Percentiles rank a stretch among this genome's conserved stretches.
Evolutionary conservation across 1,140 invertebrate species (phyloP).

Genomic region (Pseudachorutes palmiensis): DNA sequence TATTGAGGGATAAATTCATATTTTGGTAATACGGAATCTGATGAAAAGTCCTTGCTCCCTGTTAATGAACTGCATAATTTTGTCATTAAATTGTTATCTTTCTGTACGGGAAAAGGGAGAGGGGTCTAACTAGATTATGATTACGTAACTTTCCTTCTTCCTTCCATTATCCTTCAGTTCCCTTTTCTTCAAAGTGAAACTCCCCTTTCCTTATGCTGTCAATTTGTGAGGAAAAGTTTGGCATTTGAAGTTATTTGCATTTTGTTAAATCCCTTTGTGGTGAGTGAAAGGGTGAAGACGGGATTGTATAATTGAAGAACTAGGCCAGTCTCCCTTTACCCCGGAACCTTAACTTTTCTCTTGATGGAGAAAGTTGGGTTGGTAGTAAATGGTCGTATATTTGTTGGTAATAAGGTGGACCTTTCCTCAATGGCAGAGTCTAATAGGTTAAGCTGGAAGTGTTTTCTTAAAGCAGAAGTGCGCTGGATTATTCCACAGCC

Average conservation of each 20-base stretch:
- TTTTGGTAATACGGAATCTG: neutral
- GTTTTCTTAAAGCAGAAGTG: neutral
- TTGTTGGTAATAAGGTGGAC: neutral
- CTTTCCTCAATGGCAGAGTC: neutral
- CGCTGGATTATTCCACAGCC: no score
- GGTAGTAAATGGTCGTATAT: neutral
- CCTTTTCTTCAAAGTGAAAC: neutral
- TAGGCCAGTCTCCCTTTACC: no score
- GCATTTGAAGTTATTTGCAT: neutral
- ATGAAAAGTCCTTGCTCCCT: neutral
- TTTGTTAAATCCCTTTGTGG: neutral
- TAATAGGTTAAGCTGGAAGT: slow-evolving; percentile 11
- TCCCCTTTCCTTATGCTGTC: neutral
- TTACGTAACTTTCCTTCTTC: slow-evolving; percentile 6
- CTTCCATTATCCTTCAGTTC: neutral
- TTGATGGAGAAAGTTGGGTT: neutral
- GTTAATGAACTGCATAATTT: slow-evolving; percentile 32
- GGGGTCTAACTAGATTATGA: slow-evolving; percentile 25
- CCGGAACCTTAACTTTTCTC: no score
- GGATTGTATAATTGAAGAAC: no score
- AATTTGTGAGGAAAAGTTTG: neutral
- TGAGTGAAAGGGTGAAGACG: neutral
- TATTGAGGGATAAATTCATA: neutral
- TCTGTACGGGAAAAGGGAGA: slow-evolving; percentile 15
- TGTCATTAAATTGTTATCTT: slow-evolving; percentile 31